phyloP scores from a whole-genome alignment of 1,140 invertebrate genomes.

The Zaprionus tsacasi region DNA sequence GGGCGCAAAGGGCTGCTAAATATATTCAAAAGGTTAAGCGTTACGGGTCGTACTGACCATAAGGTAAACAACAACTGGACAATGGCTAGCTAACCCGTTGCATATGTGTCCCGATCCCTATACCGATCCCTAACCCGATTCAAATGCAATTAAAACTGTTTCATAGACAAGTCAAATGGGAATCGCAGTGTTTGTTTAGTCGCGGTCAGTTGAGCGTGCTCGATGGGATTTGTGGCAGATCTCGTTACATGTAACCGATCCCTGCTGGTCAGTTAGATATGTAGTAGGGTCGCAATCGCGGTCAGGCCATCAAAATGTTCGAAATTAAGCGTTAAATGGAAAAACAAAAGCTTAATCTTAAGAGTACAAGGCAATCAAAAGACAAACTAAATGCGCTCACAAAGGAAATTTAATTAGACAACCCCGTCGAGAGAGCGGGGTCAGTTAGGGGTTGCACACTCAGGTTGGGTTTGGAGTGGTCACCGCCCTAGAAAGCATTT shows the following conservation, averaged over 20 bases:
- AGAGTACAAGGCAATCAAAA: conserved; percentile 73
- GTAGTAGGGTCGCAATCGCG: conserved; percentile 51
- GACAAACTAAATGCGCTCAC: conserved; percentile 72
- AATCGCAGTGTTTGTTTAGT: conserved; percentile 78
- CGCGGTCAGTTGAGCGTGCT: conserved; percentile 70
- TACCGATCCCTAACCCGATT: conserved; percentile 28
- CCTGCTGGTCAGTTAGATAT: conserved; percentile 4
- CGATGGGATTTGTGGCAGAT: conserved; percentile 42
- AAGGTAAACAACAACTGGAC: conserved; percentile 65
- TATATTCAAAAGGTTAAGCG: conserved; percentile 76
- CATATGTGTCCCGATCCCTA: conserved; percentile 7
- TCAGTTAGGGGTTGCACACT: conserved; percentile 61
- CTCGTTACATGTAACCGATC: conserved; percentile 56
- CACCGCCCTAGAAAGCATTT: conserved; percentile 55
- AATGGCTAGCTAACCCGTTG: conserved; percentile 31
- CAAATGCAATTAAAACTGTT: conserved; percentile 73
- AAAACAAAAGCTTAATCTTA: conserved; percentile 81
- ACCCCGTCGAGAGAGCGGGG: conserved; percentile 46
- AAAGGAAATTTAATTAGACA: conserved; percentile 73
- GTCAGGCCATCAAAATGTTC: conserved; percentile 74
- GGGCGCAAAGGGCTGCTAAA: conserved; percentile 46
- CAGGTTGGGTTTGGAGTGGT: conserved; percentile 53
- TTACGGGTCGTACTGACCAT: conserved; percentile 33
- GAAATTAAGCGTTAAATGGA: conserved; percentile 82
- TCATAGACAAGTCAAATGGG: conserved; percentile 69